phyloP scores from a whole-genome alignment of 2,797 vertebrate genomes.

The Enteromius anoplus region DNA sequence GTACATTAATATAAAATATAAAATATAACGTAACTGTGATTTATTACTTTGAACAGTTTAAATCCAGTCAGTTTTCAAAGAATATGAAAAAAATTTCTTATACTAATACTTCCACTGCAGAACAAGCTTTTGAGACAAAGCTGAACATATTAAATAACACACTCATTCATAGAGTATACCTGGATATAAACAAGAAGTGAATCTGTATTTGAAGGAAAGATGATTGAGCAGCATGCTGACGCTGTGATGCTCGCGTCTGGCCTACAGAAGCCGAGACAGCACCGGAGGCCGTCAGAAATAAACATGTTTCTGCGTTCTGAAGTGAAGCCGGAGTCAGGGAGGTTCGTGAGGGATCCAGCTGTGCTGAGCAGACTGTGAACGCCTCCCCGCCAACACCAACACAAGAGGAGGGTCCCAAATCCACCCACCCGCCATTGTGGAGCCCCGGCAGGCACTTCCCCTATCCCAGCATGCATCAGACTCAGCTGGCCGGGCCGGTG shows the following conservation, averaged over 20 bases:
- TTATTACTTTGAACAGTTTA: neutral
- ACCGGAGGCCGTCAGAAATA: neutral
- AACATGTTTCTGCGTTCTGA: neutral
- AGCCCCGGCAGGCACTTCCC: conserved; percentile 83
- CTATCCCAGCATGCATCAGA: conserved; percentile 74
- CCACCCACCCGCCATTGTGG: conserved; percentile 84
- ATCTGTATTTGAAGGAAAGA: neutral
- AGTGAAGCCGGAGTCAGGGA: conserved; percentile 30
- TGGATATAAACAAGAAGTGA: neutral
- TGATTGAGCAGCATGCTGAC: neutral
- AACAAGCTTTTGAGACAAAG: neutral
- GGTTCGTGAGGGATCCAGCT: conserved; percentile 76
- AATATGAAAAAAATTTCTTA: neutral
- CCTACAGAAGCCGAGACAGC: neutral
- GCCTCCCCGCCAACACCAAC: conserved; percentile 80
- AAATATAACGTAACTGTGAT: too few species aligned
- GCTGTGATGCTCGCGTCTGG: neutral
- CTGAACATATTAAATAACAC: neutral
- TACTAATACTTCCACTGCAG: neutral
- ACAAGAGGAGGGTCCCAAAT: conserved; percentile 81
- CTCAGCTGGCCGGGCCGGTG: conserved; percentile 76
- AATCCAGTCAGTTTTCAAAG: neutral
- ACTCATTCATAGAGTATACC: neutral
- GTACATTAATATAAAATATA: neutral
- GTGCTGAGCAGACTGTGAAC: conserved; percentile 83